These are phyloP conservation scores for Mechanitis messenoides DNA, from an alignment of 2,888 invertebrate genomes.

Conservation along the genomic window DNA sequence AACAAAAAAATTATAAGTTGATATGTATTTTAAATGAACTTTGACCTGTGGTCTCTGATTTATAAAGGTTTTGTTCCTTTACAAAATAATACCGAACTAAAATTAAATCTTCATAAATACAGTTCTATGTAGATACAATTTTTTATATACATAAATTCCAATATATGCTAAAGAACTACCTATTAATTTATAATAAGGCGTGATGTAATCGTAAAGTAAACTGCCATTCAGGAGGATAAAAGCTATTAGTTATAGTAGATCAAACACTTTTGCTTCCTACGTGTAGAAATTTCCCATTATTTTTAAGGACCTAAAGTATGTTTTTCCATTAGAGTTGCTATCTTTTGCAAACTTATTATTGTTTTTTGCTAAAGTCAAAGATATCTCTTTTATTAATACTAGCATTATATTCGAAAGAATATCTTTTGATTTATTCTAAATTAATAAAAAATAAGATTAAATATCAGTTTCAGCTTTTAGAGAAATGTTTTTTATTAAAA, in stretches of 20 bases:
- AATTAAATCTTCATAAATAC: no score
- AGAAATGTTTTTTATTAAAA: no score
- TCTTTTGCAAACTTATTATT: not conserved
- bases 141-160: no score
- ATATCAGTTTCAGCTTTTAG: no score
- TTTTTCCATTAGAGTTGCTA: slow-evolving; percentile 2
- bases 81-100: no score
- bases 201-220: not conserved
- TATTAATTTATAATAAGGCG: not conserved
- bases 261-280: slow-evolving; percentile 9
- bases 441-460: no score
- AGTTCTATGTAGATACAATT: no score
- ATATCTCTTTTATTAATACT: not conserved
- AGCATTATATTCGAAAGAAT: no score
- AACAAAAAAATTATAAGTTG: not conserved
- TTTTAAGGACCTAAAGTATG: slow-evolving; percentile 5
- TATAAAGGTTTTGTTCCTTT: no score
- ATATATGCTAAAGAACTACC: no score
- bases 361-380: not conserved
- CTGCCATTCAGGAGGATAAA: not conserved
- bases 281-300: slow-evolving; percentile 3
- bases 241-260: slow-evolving; percentile 1
- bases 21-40: not conserved
- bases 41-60: not conserved
- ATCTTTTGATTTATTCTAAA: no score